Evolutionary conservation across 2,113 vertebrate genomes (phyloP), one percentile per base, ranked within the genome.

Genomic region (Crypturellus undulatus): DNA sequence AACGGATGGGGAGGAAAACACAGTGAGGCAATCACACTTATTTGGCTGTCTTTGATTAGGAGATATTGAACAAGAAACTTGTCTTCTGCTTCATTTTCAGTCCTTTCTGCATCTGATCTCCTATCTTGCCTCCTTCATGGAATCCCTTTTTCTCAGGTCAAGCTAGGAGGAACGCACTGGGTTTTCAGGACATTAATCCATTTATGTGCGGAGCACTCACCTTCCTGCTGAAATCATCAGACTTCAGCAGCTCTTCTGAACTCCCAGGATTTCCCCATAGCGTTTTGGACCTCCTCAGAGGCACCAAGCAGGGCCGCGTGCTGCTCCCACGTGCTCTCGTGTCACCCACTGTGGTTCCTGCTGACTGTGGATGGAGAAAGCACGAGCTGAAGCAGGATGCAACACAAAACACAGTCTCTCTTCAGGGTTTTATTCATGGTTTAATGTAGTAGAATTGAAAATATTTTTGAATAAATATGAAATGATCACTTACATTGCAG

Each of bases 351-450:
- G 30, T 1, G 4, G 2, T 26, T 8, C 0, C 32, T 7, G n/a
- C 38, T 6, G 45, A 1, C 3, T 10, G 9, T 20, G 12, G 51
- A 4, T 0, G 14, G 7, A 5, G 19, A 9, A 28, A 21, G n/a
- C 40, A 3, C 30, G 26, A 34, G 58, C 49, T n/a, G 63, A 28
- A 67, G 59, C 84, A 45, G 25, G 0, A 3, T 4, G 42, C 19
- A 6, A 6, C 4, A 2, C 19, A 0, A 24, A 6, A 1, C 28
- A 0, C 10, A 0, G 9, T 8, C 30, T 1, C 43, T 59, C 3
- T 2, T 2, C 47, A 5, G 77, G 30, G 42, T 36, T 64, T 77
- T 9, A 0, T 24, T 26, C 34, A 4, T 7, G 28, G 34, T 38
- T 16, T 7, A 14, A 32, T 43, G 2, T 10, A 6, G 79, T 72